Evolutionary conservation across 2,888 invertebrate genomes (phyloP), one percentile per base, ranked within the genome.

Genomic region (Microctonus aethiopoides): DNA sequence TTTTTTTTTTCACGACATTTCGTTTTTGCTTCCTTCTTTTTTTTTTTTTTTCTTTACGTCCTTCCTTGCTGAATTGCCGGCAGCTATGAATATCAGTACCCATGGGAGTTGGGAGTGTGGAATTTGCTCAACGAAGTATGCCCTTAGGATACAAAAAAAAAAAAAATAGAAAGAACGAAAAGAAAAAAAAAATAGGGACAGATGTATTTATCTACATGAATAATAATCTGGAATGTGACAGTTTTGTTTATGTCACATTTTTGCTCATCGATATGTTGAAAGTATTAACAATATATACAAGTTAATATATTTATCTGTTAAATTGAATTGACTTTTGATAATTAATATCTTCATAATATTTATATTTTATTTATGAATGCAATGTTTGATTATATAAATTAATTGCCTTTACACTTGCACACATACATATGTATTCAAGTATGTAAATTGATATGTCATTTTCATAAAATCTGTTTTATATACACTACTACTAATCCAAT

Each of bases 31-130:
- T 57, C 9, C 39, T n/a, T n/a, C n/a, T n/a, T n/a, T 36, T 39
- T 66, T 41, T 65, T 46, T 46, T 65, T 46, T 59, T 62, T 51
- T 32, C 34, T 52, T 34, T 64, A 52, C 52, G n/a, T 51, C 6
- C 39, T 41, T 66, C n/a, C 54, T 11, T 57, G 46, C 24, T 56
- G 54, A 66, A 74, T 71, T 39, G 69, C 71, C 72, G 41, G 52
- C 57, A 72, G 72, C 72, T 68, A 69, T 62, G 72, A 60, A 64
- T 41, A 70, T 59, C 24, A 61, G 51, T 60, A 61, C 74, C 68
- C 72, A 60, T 20, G 72, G 72, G 73, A 71, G 65, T 57, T 60
- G 26, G 24, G 56, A 24, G 29, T 13, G 62, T 22, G 24, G 22
- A 62, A 46, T 16, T 46, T 16, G n/a, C 16, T 62, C 62, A 10